Conservation (phyloP, 2,113 vertebrate species). For the Herpetotheres cachinnans region DNA sequence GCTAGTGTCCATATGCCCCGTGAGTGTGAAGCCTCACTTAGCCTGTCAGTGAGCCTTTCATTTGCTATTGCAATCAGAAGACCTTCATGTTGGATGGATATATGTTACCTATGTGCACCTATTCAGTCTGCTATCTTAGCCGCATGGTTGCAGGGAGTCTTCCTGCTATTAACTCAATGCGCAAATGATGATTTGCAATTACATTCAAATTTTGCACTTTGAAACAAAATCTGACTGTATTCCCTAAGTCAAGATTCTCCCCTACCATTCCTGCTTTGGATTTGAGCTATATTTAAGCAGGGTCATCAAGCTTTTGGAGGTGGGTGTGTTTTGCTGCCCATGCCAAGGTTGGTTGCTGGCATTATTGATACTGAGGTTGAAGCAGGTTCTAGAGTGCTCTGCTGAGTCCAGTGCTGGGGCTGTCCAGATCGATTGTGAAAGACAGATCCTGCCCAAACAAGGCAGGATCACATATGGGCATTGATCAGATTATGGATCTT, state of each 20-base stretch:
- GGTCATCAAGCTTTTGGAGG: neutral
- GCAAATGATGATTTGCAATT: neutral
- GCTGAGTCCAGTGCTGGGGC: neutral
- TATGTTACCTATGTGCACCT: neutral
- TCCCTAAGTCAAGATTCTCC: neutral
- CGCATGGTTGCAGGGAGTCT: neutral
- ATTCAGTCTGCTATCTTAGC: neutral
- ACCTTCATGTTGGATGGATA: neutral
- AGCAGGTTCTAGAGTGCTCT: neutral
- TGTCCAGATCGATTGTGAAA: neutral
- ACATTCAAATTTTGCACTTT: neutral
- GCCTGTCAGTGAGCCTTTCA: neutral
- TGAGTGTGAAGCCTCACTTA: neutral
- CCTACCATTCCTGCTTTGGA: neutral
- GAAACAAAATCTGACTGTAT: neutral
- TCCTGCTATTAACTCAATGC: neutral
- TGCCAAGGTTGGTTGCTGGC: neutral
- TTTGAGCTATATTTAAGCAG: neutral
- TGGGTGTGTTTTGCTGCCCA: neutral
- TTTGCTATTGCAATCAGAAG: neutral
- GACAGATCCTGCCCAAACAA: neutral
- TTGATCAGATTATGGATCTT: neutral
- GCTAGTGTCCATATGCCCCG: rapidly evolving
- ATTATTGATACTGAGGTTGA: neutral
- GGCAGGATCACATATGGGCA: neutral